phyloP scores from a whole-genome alignment of 1,140 invertebrate species.

The Scaptomyza pallida region DNA sequence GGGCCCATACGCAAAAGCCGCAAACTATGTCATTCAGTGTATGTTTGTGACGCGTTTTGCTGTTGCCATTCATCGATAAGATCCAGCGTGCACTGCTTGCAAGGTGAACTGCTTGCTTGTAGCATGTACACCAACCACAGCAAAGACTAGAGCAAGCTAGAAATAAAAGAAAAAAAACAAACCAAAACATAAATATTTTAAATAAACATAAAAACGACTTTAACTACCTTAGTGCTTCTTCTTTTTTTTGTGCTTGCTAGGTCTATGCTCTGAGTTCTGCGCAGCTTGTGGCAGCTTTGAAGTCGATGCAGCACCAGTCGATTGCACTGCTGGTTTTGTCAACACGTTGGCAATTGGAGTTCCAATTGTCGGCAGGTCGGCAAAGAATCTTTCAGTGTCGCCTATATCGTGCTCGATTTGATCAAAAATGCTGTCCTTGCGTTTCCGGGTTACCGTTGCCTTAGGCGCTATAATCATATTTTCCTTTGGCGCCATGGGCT shows the following conservation, averaged over 20 bases:
- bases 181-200: no score
- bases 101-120: not conserved
- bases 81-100: not conserved
- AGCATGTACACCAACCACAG: no score
- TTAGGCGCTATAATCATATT: no score
- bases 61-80: constrained; percentile 34
- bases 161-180: no score
- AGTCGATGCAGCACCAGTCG: not conserved
- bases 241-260: not conserved
- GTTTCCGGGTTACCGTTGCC: no score
- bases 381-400: constrained; percentile 14
- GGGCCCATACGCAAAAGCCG: constrained; percentile 50
- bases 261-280: not conserved
- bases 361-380: not conserved
- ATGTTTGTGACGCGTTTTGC: constrained; percentile 52
- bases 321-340: not conserved
- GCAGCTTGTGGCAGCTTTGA: not conserved
- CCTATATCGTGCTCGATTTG: not conserved
- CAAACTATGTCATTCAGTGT: constrained; percentile 68
- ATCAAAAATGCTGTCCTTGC: no score
- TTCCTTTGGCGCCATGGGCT: no score
- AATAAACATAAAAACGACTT: no score
- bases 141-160: no score
- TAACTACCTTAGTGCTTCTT: not conserved
- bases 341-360: not conserved